Conservation (phyloP, 2,113 vertebrate species). For the Datnioides undecimradiatus region DNA sequence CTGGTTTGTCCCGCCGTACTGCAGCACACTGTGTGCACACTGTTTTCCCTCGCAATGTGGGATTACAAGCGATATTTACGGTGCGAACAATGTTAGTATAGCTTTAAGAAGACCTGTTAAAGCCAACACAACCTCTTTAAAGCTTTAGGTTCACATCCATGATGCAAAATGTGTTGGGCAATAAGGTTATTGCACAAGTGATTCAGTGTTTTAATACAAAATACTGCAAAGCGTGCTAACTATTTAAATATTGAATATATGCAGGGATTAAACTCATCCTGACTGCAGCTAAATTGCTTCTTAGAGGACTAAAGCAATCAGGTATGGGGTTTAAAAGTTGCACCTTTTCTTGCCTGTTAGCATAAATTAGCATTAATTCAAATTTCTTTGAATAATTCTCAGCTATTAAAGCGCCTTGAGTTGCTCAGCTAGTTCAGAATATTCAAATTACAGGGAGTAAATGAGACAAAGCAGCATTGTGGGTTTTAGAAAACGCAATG, state of each 20-base stretch:
- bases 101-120: no score
- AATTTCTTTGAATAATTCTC: constrained; percentile 6
- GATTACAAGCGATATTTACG: no score
- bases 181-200: neutral
- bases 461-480: neutral
- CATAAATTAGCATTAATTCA: constrained; percentile 24
- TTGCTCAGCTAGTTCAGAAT: neutral
- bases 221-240: neutral
- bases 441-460: neutral
- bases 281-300: neutral
- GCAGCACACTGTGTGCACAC: no score
- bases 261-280: neutral
- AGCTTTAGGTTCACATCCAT: neutral
- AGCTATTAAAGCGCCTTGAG: neutral
- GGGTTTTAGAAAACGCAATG: neutral
- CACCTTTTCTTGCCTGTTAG: constrained; percentile 3
- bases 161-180: neutral
- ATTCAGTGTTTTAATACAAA: neutral
- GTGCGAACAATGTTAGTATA: no score
- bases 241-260: neutral
- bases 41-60: no score
- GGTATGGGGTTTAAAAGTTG: neutral
- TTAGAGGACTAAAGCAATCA: neutral
- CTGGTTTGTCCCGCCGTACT: no score
- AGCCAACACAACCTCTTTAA: neutral